Evolutionary conservation across 2,888 invertebrate species (phyloP).

Genomic region (Drosophila glabriapex): DNA sequence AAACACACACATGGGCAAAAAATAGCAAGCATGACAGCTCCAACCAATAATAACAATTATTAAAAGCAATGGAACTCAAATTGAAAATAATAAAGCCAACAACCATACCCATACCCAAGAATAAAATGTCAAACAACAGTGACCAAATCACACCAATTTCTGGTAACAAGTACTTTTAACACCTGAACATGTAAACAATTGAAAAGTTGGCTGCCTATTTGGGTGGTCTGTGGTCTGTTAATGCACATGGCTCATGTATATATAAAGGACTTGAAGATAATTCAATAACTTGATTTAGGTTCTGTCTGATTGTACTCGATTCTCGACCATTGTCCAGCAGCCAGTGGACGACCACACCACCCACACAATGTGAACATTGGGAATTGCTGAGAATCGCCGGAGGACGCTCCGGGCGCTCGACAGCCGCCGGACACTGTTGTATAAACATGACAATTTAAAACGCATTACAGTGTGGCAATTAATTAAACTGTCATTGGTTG

Average conservation of each 20-base stretch:
- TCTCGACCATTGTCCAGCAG: slow-evolving; percentile 51
- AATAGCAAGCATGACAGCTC: slow-evolving; percentile 29
- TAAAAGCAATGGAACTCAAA: slow-evolving; percentile 75
- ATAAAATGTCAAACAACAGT: slow-evolving; percentile 35
- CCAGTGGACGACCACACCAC: neutral
- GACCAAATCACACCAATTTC: slow-evolving; percentile 6
- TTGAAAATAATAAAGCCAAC: slow-evolving; percentile 72
- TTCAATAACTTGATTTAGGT: slow-evolving; percentile 11
- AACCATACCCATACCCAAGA: slow-evolving; percentile 26
- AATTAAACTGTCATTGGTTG: slow-evolving; percentile 81
- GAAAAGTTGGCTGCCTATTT: neutral
- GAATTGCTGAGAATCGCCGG: slow-evolving; percentile 14
- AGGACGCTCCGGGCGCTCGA: slow-evolving; percentile 31
- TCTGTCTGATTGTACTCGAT: slow-evolving; percentile 33
- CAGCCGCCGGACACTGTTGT: slow-evolving; percentile 63
- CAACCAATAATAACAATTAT: slow-evolving; percentile 72
- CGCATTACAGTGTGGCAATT: slow-evolving; percentile 81
- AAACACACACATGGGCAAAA: slow-evolving; percentile 54
- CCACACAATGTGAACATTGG: slow-evolving; percentile 21
- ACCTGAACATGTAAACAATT: neutral
- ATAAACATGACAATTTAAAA: slow-evolving; percentile 82
- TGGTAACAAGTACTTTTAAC: neutral
- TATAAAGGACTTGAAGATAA: neutral
- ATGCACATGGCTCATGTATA: neutral
- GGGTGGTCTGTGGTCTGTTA: neutral